Conservation (phyloP, 2,113 vertebrate species). For the Carollia perspicillata region DNA sequence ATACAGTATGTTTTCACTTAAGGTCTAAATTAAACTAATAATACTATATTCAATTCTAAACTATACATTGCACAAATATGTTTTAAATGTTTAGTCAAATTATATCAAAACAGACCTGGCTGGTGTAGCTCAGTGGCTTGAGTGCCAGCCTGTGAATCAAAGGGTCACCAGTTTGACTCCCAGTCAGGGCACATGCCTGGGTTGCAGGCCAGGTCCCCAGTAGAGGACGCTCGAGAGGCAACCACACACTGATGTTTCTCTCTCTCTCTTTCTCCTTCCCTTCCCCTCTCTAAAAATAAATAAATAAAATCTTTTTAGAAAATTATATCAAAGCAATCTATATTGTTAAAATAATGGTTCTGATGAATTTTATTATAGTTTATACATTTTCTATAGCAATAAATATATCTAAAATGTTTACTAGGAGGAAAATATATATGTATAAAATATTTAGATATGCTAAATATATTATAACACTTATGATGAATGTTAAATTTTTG, state of each 20-base stretch:
- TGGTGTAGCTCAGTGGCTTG: no score
- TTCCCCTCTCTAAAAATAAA: no score
- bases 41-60: not conserved
- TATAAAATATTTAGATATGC: conserved; percentile 30
- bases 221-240: no score
- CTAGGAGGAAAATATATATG: conserved; percentile 1
- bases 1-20: not conserved
- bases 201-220: no score
- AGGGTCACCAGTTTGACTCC: no score
- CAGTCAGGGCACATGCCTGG: no score
- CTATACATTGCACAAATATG: not conserved
- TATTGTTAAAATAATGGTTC: not conserved
- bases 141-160: no score
- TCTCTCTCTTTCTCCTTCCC: no score
- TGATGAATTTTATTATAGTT: not conserved
- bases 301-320: no score
- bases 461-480: not conserved
- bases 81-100: not conserved
- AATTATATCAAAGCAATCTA: not conserved
- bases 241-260: no score
- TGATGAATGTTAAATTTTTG: conserved; percentile 50
- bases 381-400: conserved; percentile 2
- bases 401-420: conserved; percentile 49
- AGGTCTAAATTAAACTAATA: not conserved
- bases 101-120: not conserved